Evolutionary conservation across 2,797 vertebrate genomes (phyloP), one percentile per base, ranked within the genome.

Genomic region (Gymnothorax reevesii): DNA sequence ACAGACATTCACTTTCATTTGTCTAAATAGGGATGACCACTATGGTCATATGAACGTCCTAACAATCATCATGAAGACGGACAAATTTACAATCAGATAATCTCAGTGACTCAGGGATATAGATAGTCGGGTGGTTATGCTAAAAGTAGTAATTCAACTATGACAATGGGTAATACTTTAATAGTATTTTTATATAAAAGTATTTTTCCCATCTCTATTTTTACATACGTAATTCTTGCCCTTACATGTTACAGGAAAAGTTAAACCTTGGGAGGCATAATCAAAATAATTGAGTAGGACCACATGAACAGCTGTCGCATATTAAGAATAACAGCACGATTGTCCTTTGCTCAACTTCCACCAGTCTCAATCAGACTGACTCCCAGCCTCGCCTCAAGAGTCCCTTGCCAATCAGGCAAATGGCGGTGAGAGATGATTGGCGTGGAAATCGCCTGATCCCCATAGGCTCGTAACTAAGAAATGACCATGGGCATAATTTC

Each of bases 341-440:
- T 55, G 52, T 80, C 52, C 7, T 55, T 55, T 54, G 77, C 20
- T 8, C 52, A 52, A 22, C 52, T 17, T 7, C 15, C 13, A 80
- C 52, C 17, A 55, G n/a, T 80, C 20, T 54, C 55, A 80, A 80
- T 80, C 17, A 80, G 20, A 9, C 15, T 55, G 77, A 55, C 17
- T n/a, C 20, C 52, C 54, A 52, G 52, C 7, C 52, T n/a, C 4
- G 77, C 52, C 22, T 7, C 9, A n/a, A 54, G 15, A 55, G 77
- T 49, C 52, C 10, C 49, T 55, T 80, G 77, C 55, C 77, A 80
- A 80, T 80, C 77, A 80, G 20, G 49, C 17, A 55, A 80, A 80
- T 80, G 77, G 77, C 17, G n/a, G 55, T 49, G 12, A 10, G 3
- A 80, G 73, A 33, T 80, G 77, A 80, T 10, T 80, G 22, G 52